Base-by-base conservation (phyloP, 2,113 vertebrate genomes). In the Monarcha castaneiventris region DNA sequence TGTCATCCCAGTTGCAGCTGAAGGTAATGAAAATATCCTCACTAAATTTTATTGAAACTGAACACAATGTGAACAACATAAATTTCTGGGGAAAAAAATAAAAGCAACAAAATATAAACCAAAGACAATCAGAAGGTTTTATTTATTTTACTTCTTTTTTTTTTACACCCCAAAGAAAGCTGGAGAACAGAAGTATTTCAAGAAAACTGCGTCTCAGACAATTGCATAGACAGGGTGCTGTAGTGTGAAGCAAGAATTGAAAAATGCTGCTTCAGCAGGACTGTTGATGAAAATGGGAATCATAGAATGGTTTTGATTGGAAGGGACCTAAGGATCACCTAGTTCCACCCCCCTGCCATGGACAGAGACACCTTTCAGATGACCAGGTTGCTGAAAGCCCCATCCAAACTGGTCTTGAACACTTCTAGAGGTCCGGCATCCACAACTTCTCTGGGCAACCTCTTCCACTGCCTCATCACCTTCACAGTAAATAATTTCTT, bases 341-440 rank as follows among this genome's bases (percentile, higher is more conserved):
- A 33, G 10, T 37, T 74, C 37, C 16, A 51, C 6, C 1, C 7
- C 2, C 4, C 27, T 44, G 18, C 33, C 27, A 33, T 20, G 23
- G 37, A 16, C 10, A 44, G 9, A 16, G 29, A 52, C 16, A 29
- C 13, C 23, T 67, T 52, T 52, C 33, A 59, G 25, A 59, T 59
- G 46, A 46, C 0, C 2, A 39, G 9, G 5, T 46, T 82, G 16
- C 46, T n/a, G 15, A n/a, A 19, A 74, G 8, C 19, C 13, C 22
- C 52, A 46, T 59, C 13, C 37, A 82, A 5, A 9, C 13, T n/a
- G 13, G 11, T 23, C 33, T 26, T 27, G 19, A 51, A 16, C 10
- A 29, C 8, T 52, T 75, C 29, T 11, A 39, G 16, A 51, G 23
- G 21, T 1, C 0, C 0, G 16, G 10, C 19, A 59, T 21, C 32